Percentiles rank a stretch among this genome's conserved stretches.
These are phyloP conservation scores for Conus betulinus DNA, from an alignment of 1,140 invertebrate species.

Conservation along the genomic window DNA sequence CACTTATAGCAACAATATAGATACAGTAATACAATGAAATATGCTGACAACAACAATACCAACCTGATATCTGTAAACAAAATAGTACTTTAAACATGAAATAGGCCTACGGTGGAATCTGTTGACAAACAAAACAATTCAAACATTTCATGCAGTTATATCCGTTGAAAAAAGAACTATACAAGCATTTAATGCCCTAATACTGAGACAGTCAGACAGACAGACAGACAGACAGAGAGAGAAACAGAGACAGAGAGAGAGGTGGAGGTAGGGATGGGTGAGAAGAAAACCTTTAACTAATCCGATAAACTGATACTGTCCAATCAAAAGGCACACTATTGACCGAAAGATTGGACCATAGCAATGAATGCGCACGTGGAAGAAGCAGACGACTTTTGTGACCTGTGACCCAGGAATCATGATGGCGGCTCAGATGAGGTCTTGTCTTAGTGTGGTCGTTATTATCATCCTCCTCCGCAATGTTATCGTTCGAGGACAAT, in stretches of 20 bases:
- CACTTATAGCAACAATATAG: no score
- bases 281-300: not conserved
- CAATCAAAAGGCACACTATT: not conserved
- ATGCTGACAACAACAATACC: no score
- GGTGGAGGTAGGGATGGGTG: conserved; percentile 3
- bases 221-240: conserved; percentile 26
- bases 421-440: not conserved
- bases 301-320: no score
- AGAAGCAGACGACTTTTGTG: not conserved
- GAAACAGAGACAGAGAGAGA: not conserved
- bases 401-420: conserved; percentile 1
- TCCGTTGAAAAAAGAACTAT: no score
- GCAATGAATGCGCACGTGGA: not conserved
- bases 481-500: conserved; percentile 22
- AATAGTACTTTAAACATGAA: no score
- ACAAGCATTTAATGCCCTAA: no score
- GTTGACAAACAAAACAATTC: no score
- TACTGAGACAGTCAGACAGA: not conserved
- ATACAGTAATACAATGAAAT: no score
- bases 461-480: not conserved
- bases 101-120: no score
- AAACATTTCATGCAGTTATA: no score
- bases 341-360: not conserved
- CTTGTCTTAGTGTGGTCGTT: not conserved
- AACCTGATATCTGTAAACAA: no score